phyloP scores from a whole-genome alignment of 2,113 vertebrate genomes.

The Crypturellus undulatus region DNA sequence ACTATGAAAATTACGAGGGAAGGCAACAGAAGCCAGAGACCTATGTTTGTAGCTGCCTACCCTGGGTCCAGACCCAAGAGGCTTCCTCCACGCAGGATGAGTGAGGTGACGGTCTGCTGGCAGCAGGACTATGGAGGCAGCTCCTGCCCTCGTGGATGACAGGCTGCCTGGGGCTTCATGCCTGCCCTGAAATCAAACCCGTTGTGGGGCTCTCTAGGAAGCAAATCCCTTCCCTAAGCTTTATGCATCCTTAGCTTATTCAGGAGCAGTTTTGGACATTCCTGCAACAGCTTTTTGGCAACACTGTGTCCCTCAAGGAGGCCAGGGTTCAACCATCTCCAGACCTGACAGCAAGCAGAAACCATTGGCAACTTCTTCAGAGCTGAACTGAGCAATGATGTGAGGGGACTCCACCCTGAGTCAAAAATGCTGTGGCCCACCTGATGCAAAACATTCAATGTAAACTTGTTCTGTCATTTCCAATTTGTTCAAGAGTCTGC shows the following conservation, averaged over 20 bases:
- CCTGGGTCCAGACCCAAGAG: neutral
- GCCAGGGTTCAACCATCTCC: neutral
- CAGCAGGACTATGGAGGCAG: fast-evolving
- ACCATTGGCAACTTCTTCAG: neutral
- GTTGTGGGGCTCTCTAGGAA: neutral
- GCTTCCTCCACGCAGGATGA: neutral
- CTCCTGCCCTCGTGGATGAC: neutral
- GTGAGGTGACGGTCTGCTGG: neutral
- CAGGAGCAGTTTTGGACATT: neutral
- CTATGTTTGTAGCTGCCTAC: neutral
- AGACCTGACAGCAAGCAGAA: neutral
- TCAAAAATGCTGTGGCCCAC: neutral
- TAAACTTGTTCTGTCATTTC: neutral
- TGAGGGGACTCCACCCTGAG: neutral
- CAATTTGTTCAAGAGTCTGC: neutral
- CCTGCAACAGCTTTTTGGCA: neutral
- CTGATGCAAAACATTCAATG: neutral
- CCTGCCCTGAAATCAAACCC: neutral
- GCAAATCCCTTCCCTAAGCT: neutral
- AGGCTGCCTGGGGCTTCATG: neutral
- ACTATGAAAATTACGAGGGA: neutral
- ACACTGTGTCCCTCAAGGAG: neutral
- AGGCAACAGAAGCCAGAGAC: neutral
- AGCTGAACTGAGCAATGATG: neutral
- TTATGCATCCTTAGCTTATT: neutral